Base-by-base conservation (phyloP, 1,140 invertebrate genomes). In the Dolichoris vasculosae region DNA sequence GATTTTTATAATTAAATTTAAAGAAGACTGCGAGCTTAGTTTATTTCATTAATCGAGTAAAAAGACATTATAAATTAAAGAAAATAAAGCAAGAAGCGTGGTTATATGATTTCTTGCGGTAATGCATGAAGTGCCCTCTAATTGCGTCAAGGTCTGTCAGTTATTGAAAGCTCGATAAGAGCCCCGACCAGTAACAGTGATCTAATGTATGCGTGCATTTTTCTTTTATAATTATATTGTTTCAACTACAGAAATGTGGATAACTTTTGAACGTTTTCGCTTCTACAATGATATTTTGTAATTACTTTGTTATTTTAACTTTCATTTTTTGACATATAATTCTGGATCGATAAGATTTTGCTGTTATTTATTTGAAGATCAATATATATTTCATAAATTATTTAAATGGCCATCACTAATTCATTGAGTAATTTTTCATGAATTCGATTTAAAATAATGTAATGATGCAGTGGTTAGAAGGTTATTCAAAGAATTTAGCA, bases 71-170 rank as follows among this genome's bases (percentile, higher is more conserved):
- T 4, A 30, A 59, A 73, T 0, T 17, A 17, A 48, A 83, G 30
- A 55, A 83, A 38, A 38, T 40, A 63, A 83, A 76, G 15, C 32
- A 64, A 46, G 32, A 76, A 83, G 43, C 7, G 23, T 17, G 32
- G 30, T 30, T 13, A n/a, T 8, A 75, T 20, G 51, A 20, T 17
- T 35, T 17, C 26, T 83, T 75, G 76, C 71, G 48, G 69, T 83
- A 75, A 75, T 23, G 48, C 15, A 55, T 38, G 7, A 82, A 15
- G 63, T 38, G 30, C 73, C 59, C 75, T 38, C 40, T 40, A 78
- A 84, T 84, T 78, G 69, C 82, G 75, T 84, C 82, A 84, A 83
- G 82, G 82, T 84, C 75, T 69, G 75, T 7, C 75, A 75, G 63
- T 71, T 84, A 79, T 84, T 76, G 73, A 35, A 64, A n/a, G 40